phyloP scores from a whole-genome alignment of 2,888 invertebrate species.

The Acanthosepion esculentum region DNA sequence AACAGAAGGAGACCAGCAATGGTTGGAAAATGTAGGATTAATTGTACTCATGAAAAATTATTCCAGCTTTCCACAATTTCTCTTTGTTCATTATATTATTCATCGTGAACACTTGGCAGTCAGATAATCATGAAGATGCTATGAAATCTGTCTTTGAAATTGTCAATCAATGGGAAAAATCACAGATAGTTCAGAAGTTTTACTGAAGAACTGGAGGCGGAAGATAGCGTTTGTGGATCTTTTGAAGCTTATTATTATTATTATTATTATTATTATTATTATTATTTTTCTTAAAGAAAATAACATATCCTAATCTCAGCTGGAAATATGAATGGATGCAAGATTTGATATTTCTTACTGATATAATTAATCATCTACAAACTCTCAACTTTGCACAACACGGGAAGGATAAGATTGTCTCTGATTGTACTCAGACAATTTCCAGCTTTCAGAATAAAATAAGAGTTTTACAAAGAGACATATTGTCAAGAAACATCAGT shows the following conservation, averaged over 20 bases:
- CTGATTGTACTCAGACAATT: background rate
- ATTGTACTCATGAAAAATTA: no score
- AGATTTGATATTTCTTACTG: background rate
- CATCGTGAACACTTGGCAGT: no score
- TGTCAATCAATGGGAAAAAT: background rate
- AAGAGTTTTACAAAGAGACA: background rate
- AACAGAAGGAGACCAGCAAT: no score
- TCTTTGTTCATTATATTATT: no score
- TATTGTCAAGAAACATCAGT: no score
- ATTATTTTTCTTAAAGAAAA: no score
- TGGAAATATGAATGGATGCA: conserved; percentile 6
- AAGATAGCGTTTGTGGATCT: background rate
- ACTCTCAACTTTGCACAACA: background rate
- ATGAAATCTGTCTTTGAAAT: background rate
- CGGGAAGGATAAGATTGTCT: background rate
- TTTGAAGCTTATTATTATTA: no score
- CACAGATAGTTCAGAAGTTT: background rate
- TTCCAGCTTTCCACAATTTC: no score
- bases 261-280: no score
- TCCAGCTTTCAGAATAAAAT: conserved; percentile 20
- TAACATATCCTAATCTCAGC: background rate
- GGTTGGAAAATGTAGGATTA: no score
- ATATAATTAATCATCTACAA: background rate
- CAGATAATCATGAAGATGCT: background rate
- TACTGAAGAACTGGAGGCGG: background rate